Conservation (phyloP, 2,797 vertebrate genomes). For the Pseudochirops cupreus region DNA sequence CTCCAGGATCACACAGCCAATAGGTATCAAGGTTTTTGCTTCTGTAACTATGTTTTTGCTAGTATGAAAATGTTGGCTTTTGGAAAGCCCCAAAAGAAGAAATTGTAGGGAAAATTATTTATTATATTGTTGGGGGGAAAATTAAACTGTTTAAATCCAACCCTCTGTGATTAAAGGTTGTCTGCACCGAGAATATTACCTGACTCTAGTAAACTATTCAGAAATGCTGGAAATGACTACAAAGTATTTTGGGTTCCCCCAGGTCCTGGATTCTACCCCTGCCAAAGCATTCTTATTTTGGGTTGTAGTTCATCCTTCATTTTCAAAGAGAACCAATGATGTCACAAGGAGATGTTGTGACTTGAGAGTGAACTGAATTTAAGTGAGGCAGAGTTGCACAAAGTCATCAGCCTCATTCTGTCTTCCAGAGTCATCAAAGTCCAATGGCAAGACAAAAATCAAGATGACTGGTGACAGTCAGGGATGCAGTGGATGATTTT, state of each 20-base stretch:
- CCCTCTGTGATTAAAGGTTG: background rate
- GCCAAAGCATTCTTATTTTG: too few relatives aligned
- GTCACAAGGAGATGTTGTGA: background rate
- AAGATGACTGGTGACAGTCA: background rate
- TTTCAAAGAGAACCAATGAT: background rate
- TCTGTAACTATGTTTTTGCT: background rate
- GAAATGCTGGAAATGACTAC: background rate
- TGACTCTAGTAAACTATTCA: background rate
- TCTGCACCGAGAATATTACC: background rate
- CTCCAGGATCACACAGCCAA: background rate
- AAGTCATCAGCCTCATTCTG: background rate
- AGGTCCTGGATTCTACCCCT: background rate
- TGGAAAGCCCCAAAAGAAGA: background rate
- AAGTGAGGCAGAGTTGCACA: background rate
- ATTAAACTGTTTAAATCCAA: background rate
- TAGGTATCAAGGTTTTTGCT: background rate
- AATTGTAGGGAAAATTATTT: background rate
- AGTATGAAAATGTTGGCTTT: background rate
- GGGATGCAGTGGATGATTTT: background rate
- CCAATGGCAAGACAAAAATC: background rate
- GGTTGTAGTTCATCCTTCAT: background rate
- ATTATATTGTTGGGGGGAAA: background rate
- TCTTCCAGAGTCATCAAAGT: background rate
- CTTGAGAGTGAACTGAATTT: background rate
- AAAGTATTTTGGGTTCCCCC: background rate